A percentile compares a stretch with the other conserved stretches of the same genome.
Conservation (phyloP, 2,113 vertebrate species). For the Apodemus speciosus region DNA sequence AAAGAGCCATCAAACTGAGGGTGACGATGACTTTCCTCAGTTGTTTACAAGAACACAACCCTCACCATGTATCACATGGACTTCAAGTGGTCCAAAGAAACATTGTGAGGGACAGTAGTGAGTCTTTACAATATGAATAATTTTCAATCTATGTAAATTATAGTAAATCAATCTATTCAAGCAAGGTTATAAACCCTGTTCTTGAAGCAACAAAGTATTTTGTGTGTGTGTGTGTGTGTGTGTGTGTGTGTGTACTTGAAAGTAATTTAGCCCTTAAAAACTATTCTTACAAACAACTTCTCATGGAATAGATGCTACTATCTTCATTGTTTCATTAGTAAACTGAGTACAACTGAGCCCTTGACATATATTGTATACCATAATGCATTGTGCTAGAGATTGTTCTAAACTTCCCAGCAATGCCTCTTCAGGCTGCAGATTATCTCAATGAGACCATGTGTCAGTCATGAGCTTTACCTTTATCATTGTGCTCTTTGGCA, state of each 20-base stretch:
- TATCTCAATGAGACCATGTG: background rate
- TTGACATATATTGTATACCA: background rate
- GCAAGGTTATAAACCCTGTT: background rate
- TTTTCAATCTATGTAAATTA: constrained; percentile 35
- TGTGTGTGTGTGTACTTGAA: background rate
- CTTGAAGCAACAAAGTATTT: background rate
- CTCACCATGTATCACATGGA: background rate
- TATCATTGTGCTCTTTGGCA: background rate
- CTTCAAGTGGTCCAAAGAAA: background rate
- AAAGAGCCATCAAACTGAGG: background rate
- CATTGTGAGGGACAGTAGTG: background rate
- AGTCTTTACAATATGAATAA: background rate
- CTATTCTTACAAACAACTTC: constrained; percentile 22
- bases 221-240: background rate
- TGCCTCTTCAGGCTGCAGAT: background rate
- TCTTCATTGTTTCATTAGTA: background rate
- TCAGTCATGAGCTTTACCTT: background rate
- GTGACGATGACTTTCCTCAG: background rate
- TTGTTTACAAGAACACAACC: background rate
- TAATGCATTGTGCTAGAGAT: background rate
- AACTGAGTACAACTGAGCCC: background rate
- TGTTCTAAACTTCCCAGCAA: background rate
- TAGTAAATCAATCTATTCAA: constrained; percentile 35
- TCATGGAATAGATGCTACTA: background rate
- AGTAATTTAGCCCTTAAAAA: background rate